Evolutionary conservation across 1,140 invertebrate species (phyloP), one percentile per base, ranked within the genome.

Genomic region (Uloborus diversus): DNA sequence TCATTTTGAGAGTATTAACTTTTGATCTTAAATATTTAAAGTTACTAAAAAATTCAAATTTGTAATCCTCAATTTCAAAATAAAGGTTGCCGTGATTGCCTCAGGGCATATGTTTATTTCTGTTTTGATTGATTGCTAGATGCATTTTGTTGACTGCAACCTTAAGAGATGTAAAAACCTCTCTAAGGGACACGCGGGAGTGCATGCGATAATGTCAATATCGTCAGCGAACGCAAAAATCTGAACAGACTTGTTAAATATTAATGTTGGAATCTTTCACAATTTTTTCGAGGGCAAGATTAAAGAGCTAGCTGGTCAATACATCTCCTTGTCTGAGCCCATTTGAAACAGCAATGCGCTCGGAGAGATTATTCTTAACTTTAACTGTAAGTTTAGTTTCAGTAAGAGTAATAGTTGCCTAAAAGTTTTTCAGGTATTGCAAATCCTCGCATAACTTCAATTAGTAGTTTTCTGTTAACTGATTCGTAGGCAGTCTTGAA

Each of bases 321-420:
- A n/a, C 49, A 53, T 53, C 49, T 4, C 49, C 49, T 53, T 53
- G 49, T 53, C 49, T 53, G n/a, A 53, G 49, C 23, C 49, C 49
- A 53, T 53, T 53, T n/a, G 17, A 53, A 4, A 4, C 49, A 53
- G 23, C 49, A 53, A 53, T 53, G 23, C 14, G 4, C 5, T 53
- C 49, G 4, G 49, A 53, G n/a, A 53, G 49, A 53, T 53, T n/a
- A 53, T 53, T 53, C 49, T 53, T 14, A 53, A 53, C 17, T 53
- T n/a, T 53, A 20, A 53, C 49, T n/a, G 14, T 53, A n/a, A 53
- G 49, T n/a, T 53, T 53, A n/a, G 49, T 53, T 53, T 53, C 49
- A 53, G 17, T 53, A 9, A 7, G 49, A n/a, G 49, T 53, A 7
- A 53, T 53, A n/a, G 49, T n/a, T 53, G 17, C n/a, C 17, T 5